phyloP scores from a whole-genome alignment of 2,113 vertebrate genomes.

The Lagenorhynchus albirostris region DNA sequence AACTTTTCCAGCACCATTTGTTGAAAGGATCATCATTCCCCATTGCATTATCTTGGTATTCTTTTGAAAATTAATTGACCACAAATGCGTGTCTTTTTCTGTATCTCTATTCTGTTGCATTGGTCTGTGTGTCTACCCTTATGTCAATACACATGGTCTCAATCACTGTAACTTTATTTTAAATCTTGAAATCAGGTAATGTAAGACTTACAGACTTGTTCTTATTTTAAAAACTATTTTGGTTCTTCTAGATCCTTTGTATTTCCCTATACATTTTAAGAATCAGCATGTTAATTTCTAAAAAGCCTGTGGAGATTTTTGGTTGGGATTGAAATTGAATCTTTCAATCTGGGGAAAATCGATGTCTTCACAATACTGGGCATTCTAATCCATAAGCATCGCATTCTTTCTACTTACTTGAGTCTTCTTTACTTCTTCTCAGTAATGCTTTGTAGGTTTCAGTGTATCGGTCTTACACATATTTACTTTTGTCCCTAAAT shows the following conservation, averaged over 20 bases:
- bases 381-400: neutral
- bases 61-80: neutral
- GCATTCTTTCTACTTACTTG: neutral
- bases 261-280: neutral
- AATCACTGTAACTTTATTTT: neutral
- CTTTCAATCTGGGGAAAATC: neutral
- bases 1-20: neutral
- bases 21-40: neutral
- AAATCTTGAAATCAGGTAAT: neutral
- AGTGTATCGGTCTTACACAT: neutral
- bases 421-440: neutral
- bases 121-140: neutral
- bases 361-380: neutral
- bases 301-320: neutral
- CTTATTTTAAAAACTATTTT: neutral
- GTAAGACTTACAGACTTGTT: neutral
- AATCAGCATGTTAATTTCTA: neutral
- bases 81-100: neutral
- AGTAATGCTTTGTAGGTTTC: neutral
- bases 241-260: neutral
- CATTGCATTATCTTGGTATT: neutral
- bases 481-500: neutral
- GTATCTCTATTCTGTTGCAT: too few relatives aligned
- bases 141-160: too few relatives aligned
- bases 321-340: neutral